Conservation (phyloP, 2,888 invertebrate genomes). For the Endotricha flammealis region DNA sequence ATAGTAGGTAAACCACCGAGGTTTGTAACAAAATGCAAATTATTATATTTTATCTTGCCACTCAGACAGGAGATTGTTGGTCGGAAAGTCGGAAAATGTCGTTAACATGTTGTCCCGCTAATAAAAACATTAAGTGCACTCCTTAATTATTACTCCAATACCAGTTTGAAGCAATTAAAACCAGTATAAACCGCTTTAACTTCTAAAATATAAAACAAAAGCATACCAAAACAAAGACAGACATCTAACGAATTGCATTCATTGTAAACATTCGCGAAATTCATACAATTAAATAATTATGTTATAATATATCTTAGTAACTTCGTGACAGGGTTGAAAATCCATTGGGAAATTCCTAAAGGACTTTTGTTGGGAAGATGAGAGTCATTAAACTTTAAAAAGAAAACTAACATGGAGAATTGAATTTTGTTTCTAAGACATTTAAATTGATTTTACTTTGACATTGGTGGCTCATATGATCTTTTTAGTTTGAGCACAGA, state of each 20-base stretch:
- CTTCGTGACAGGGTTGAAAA: neutral
- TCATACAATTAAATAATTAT: neutral
- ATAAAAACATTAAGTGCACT: no score
- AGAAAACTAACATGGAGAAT: neutral
- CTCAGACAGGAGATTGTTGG: no score
- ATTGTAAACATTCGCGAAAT: conserved; percentile 11
- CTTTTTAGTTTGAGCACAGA: no score
- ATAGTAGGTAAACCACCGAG: no score
- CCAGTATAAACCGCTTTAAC: neutral
- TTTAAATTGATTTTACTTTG: no score
- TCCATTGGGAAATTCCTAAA: conserved; percentile 5
- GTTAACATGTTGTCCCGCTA: no score
- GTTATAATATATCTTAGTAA: conserved; percentile 5
- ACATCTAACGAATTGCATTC: conserved; percentile 12
- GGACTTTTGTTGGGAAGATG: conserved; percentile 8
- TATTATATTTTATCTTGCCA: no score
- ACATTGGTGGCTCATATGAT: no score
- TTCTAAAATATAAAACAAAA: neutral
- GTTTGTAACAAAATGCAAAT: no score
- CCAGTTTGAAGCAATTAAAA: neutral
- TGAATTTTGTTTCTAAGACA: no score
- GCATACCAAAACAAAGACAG: conserved; percentile 4
- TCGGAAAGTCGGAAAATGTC: no score
- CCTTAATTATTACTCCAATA: no score
- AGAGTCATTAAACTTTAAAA: conserved; percentile 17